These are phyloP conservation scores for Naso thynnoides DNA, from an alignment of 2,797 vertebrate species.

Conservation along the genomic window DNA sequence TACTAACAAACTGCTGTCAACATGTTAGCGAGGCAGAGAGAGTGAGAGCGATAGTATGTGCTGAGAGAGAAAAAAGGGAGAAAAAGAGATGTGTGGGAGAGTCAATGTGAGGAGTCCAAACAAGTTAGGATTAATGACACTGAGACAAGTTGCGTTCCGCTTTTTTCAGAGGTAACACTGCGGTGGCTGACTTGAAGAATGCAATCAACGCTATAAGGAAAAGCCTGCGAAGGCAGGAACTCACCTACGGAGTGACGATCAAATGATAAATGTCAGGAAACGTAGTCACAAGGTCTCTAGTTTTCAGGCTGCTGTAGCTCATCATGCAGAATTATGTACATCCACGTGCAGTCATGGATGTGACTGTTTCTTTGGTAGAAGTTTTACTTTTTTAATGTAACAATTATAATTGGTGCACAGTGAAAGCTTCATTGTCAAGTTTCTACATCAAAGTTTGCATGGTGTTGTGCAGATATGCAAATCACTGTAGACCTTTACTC, in stretches of 20 bases:
- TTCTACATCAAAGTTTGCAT: conserved; percentile 40
- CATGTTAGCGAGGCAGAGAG: conserved; percentile 80
- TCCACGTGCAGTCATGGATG: conserved; percentile 26
- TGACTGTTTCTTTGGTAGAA: conserved; percentile 28
- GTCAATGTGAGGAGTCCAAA: conserved; percentile 73
- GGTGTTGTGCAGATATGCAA: conserved; percentile 67
- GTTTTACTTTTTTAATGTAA: conserved; percentile 33
- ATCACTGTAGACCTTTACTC: conserved; percentile 67
- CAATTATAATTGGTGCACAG: conserved; percentile 55
- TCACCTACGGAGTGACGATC: conserved; percentile 57
- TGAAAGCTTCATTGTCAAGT: conserved; percentile 44
- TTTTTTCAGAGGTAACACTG: conserved; percentile 59
- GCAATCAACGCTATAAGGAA: conserved; percentile 71
- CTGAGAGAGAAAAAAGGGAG: conserved; percentile 63
- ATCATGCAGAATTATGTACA: conserved; percentile 32
- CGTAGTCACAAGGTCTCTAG: conserved; percentile 44
- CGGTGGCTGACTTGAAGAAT: conserved; percentile 68
- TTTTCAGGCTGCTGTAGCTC: conserved; percentile 46
- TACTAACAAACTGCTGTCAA: conserved; percentile 86
- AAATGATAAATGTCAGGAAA: conserved; percentile 54
- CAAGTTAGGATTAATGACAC: conserved; percentile 82
- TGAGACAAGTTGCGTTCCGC: conserved; percentile 56
- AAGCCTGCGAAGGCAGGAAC: conserved; percentile 54
- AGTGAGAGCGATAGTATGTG: conserved; percentile 70
- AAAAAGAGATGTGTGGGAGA: conserved; percentile 70